Conservation (phyloP, 2,797 vertebrate genomes). For the Scarus forsteni region DNA sequence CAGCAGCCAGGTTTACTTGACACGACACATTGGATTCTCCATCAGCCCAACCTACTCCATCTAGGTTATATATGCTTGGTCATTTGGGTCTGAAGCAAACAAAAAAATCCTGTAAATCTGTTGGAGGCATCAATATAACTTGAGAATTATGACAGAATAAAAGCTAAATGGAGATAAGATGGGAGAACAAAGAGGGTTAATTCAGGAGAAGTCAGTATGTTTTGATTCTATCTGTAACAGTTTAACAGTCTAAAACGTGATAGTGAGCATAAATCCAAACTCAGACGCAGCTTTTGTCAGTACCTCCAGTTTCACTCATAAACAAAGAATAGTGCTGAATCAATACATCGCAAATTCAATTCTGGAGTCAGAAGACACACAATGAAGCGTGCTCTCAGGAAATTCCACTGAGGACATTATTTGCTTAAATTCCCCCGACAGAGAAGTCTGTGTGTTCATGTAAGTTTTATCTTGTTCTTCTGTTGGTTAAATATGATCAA, state of each 20-base stretch:
- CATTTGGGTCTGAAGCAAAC: background rate
- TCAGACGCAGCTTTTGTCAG: background rate
- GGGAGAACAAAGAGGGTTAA: too few relatives aligned
- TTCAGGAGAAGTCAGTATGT: too few relatives aligned
- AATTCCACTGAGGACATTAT: conserved; percentile 18
- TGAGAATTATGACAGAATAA: too few relatives aligned
- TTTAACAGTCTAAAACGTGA: too few relatives aligned
- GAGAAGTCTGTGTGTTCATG: background rate
- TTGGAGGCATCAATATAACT: too few relatives aligned
- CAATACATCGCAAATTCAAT: conserved; percentile 41
- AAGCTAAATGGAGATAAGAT: too few relatives aligned
- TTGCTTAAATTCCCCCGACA: background rate
- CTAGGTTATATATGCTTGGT: background rate
- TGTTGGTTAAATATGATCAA: too few relatives aligned
- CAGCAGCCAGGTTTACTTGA: background rate
- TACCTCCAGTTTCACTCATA: background rate
- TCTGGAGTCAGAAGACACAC: conserved; percentile 42
- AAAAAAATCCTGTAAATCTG: background rate
- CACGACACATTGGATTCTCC: background rate
- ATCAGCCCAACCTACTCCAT: background rate
- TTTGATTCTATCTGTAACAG: too few relatives aligned
- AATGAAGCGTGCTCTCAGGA: background rate
- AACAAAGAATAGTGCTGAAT: conserved; percentile 30
- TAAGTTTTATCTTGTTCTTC: too few relatives aligned
- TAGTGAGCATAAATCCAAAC: too few relatives aligned